Conservation (phyloP, 2,113 vertebrate genomes). For the Nipponia nippon region DNA sequence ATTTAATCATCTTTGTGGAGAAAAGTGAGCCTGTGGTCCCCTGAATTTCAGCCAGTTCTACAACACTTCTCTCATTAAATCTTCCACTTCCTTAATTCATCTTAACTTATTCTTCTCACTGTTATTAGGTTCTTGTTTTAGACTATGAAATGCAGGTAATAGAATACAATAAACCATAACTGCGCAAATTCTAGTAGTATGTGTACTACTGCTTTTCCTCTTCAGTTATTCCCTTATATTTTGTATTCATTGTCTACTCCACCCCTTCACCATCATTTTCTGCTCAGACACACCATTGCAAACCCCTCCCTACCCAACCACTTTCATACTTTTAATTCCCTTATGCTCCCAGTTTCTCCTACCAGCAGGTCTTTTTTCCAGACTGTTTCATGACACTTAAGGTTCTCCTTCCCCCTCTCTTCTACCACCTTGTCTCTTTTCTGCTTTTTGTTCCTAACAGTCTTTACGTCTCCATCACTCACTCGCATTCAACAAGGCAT, state of each 20-base stretch:
- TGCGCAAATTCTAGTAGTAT: not conserved
- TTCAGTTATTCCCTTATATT: not conserved
- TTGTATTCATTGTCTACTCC: not conserved
- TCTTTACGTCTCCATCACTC: not conserved
- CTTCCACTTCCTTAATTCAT: not conserved
- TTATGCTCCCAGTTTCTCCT: not conserved
- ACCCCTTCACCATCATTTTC: not conserved
- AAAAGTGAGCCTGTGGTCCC: not conserved
- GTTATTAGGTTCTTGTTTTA: not conserved
- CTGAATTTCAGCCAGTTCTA: not conserved
- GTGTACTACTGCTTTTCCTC: not conserved
- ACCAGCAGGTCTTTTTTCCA: not conserved
- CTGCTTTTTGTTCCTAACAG: not conserved
- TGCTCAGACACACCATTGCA: not conserved
- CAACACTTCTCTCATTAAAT: not conserved
- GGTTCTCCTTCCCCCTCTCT: not conserved
- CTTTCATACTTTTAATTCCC: not conserved
- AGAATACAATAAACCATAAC: not conserved
- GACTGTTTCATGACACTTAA: not conserved
- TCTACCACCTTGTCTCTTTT: not conserved
- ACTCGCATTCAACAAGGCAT: fast-evolving
- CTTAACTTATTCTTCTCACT: not conserved
- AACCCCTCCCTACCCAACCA: not conserved
- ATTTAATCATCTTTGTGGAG: not conserved
- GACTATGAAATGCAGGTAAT: not conserved